Base-by-base conservation (phyloP, 2,113 vertebrate species). In the Scopus umbretta region DNA sequence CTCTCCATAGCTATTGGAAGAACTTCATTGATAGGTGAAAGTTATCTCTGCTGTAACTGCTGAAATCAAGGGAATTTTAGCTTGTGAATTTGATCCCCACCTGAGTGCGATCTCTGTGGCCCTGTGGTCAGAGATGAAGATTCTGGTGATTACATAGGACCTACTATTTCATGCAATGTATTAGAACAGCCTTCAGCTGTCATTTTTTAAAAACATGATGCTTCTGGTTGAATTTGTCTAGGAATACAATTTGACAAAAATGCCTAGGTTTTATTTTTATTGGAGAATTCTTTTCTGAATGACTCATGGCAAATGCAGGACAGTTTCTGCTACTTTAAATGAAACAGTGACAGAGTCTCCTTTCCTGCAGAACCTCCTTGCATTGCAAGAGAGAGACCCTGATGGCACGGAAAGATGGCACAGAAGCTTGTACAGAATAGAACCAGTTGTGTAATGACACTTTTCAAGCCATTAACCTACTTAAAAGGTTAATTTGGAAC, bases 401-500 rank as follows among this genome's bases (percentile, higher is more conserved):
- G 55, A 74, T 80, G 85, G 94, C 87, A 72, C 72, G 94, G 58
- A 73, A 73, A 84, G 92, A 80, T 49, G 82, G 61, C 89, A 90
- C 91, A 95, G 90, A 95, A 67, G 19, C 71, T 94, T 74, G 66
- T 87, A 88, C 78, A 43, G 94, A 94, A 96, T 58, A 93, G 91
- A 94, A 80, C 74, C 38, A 96, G 90, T 97, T 95, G 88, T 89
- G 76, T 94, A 96, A 94, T 89, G 83, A 91, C 65, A 96, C 73
- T 94, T 97, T 97, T 84, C 95, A 96, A 96, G 96, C 75, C 71
- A 90, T 94, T 97, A 96, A 95, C 92, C 86, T 96, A 94, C 94
- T 97, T 97, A 92, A 96, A 97, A 97, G 85, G 92, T 96, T 96
- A 94, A 97, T 96, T 97, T 96, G 96, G 93, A 97, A 94, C 86